These are phyloP conservation scores for Noctilio leporinus DNA, from an alignment of 2,113 vertebrate species.

Conservation along the genomic window DNA sequence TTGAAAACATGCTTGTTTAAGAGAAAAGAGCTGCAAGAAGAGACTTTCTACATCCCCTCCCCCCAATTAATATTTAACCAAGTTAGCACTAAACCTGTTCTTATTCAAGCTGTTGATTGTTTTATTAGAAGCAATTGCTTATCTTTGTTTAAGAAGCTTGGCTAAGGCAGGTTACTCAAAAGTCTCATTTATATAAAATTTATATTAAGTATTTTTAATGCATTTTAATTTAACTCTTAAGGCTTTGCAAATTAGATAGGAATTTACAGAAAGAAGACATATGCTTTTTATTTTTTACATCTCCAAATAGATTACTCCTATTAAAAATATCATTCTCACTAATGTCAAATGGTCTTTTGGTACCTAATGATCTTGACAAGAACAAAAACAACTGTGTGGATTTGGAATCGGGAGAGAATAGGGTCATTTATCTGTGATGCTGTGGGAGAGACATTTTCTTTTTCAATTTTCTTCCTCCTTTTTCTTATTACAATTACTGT, in stretches of 20 bases:
- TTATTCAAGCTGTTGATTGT: slow-evolving; percentile 54
- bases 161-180: slow-evolving; percentile 27
- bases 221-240: slow-evolving; percentile 56
- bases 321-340: slow-evolving; percentile 56
- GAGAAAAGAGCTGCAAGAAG: slow-evolving; percentile 42
- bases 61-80: slow-evolving; percentile 66
- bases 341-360: slow-evolving; percentile 65
- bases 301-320: slow-evolving; percentile 34
- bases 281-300: background rate
- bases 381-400: slow-evolving; percentile 53
- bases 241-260: background rate
- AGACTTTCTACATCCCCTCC: no score
- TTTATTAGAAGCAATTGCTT: slow-evolving; percentile 64
- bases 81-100: slow-evolving; percentile 53
- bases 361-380: slow-evolving; percentile 69
- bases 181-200: slow-evolving; percentile 34
- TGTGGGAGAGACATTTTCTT: slow-evolving; percentile 63
- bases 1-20: slow-evolving; percentile 66
- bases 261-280: slow-evolving; percentile 34
- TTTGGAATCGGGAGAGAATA: slow-evolving; percentile 53
- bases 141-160: slow-evolving; percentile 56
- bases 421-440: slow-evolving; percentile 65
- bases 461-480: slow-evolving; percentile 65
- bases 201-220: slow-evolving; percentile 41
- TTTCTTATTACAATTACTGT: slow-evolving; percentile 74